Percentiles rank a stretch among this genome's conserved stretches.
phyloP scores from a whole-genome alignment of 2,888 invertebrate genomes.

The Athalia cordata region DNA sequence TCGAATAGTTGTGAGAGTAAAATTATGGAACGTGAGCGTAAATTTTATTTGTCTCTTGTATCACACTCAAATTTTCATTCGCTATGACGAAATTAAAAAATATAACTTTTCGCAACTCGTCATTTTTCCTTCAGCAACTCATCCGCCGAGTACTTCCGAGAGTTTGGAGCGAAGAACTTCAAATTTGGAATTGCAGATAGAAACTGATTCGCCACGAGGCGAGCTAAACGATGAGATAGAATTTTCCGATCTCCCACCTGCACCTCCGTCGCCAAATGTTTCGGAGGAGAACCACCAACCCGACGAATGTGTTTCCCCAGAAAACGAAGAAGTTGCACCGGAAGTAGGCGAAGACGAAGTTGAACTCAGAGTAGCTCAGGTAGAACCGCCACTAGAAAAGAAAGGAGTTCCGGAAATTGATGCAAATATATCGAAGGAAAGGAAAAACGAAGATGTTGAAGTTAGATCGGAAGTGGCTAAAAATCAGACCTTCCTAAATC shows the following conservation, averaged over 20 bases:
- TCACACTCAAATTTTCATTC: neutral
- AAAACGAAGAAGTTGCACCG: constrained; percentile 8
- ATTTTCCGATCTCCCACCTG: constrained; percentile 25
- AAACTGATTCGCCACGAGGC: constrained; percentile 44
- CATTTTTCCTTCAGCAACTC: constrained; percentile 6
- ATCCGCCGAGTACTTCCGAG: constrained; percentile 39
- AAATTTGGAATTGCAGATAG: constrained; percentile 47
- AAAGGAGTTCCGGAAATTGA: constrained; percentile 51
- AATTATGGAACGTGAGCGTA: constrained; percentile 10
- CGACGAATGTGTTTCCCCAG: constrained; percentile 3
- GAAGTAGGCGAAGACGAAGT: constrained; percentile 15
- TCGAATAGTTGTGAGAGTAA: constrained; percentile 42
- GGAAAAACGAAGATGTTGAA: constrained; percentile 48
- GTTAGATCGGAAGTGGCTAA: constrained; percentile 31
- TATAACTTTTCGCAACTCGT: neutral
- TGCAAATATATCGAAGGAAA: constrained; percentile 47
- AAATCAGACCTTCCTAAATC: constrained; percentile 45
- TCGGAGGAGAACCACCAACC: neutral
- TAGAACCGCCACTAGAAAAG: constrained; percentile 36
- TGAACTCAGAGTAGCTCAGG: constrained; percentile 12
- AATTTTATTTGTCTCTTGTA: neutral
- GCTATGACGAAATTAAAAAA: constrained; percentile 6
- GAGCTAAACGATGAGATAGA: constrained; percentile 39
- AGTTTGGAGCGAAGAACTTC: constrained; percentile 54
- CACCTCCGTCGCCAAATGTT: neutral